Evolutionary conservation across 2,888 invertebrate species (phyloP), one percentile per base, ranked within the genome.

Genomic region (Digitonthophagus gazella): DNA sequence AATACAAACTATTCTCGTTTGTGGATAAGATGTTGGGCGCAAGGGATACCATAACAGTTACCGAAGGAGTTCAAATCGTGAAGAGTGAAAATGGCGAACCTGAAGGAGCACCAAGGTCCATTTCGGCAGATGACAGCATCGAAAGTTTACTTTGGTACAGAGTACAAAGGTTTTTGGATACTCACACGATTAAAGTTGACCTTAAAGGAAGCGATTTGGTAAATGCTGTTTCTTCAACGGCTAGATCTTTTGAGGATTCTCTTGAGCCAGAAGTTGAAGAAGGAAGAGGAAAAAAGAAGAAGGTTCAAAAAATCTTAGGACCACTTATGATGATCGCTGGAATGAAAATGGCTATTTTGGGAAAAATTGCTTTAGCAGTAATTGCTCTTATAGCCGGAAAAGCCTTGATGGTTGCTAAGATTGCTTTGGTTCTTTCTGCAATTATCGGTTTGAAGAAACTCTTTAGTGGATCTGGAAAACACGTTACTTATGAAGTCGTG

Each of bases 301-400:
- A 93, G 86, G 92, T 90, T 1, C 87, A 88, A 68, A 93, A 93
- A 80, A 88, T 93, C 75, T 79, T 94, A 58, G 92, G 94, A 71
- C 93, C 93, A 0, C 81, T 94, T 71, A 84, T 94, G 73, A 90
- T 91, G 70, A 88, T 91, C 70, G 83, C 93, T 75, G 92, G 91
- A 14, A 81, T 94, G 78, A 94, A 94, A 81, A 88, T 92, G 77
- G 92, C 93, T 79, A 91, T 93, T 22, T 81, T 95, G 65, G 84
- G 93, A 78, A 94, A 94, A 20, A 79, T 95, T 65, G 89, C 92
- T 1, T 87, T 95, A 58, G 93, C 93, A 66, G 92, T 90, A 65
- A 93, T 94, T 75, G 94, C 94, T 19, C 83, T 94, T 76, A 92
- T 94, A 77, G 94, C 94, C 71, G 94, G 94, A 69, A 94, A 94